Percentiles rank a stretch among this genome's conserved stretches.
Evolutionary conservation across 2,797 vertebrate species (phyloP).

Genomic region (Enteromius radiatus): DNA sequence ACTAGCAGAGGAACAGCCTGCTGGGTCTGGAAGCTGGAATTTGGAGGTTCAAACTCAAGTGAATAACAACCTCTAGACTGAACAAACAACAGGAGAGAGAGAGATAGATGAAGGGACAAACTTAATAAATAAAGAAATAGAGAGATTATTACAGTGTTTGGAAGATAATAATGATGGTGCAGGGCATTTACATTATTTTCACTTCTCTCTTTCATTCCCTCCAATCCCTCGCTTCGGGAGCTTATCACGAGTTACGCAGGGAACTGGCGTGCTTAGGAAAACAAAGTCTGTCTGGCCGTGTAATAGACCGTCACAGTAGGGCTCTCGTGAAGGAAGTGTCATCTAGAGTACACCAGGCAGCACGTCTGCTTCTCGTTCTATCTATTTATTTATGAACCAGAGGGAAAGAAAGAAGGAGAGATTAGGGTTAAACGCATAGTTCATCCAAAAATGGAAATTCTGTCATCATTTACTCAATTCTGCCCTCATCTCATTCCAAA

Average conservation of each 20-base stretch:
- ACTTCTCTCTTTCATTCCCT: background rate
- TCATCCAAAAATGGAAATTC: background rate
- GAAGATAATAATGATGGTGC: background rate
- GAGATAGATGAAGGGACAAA: background rate
- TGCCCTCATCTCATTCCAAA: background rate
- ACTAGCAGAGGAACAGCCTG: conserved; percentile 38
- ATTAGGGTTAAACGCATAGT: background rate
- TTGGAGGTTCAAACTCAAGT: conserved; percentile 17
- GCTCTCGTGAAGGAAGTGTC: conserved; percentile 57
- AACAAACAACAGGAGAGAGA: conserved; percentile 30
- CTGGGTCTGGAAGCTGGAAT: conserved; percentile 33
- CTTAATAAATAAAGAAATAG: background rate
- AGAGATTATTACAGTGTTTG: conserved; percentile 11
- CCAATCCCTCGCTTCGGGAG: conserved; percentile 12
- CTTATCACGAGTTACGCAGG: conserved; percentile 57
- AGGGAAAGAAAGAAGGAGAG: conserved; percentile 25
- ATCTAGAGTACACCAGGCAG: conserved; percentile 55
- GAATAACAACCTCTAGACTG: conserved; percentile 39
- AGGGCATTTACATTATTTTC: conserved; percentile 39
- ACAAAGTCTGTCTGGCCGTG: conserved; percentile 56
- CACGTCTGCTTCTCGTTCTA: conserved; percentile 63
- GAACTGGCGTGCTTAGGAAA: conserved; percentile 52
- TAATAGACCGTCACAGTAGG: conserved; percentile 46
- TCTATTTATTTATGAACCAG: conserved; percentile 63
- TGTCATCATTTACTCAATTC: background rate